phyloP scores from a whole-genome alignment of 2,888 invertebrate species.

The Tinea pellionella region DNA sequence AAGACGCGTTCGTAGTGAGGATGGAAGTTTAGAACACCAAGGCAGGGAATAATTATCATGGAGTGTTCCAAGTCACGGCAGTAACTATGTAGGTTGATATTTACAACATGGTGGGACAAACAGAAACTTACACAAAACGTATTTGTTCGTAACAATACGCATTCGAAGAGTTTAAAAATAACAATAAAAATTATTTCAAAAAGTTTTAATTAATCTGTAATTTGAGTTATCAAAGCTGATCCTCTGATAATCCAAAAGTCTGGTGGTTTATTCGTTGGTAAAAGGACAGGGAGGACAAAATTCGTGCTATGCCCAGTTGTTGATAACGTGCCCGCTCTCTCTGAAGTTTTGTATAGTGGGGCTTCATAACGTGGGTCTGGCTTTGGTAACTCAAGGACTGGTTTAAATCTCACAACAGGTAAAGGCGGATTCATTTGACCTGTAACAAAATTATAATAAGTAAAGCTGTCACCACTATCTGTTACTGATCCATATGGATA shows the following conservation, averaged over 20 bases:
- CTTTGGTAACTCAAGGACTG: constrained; percentile 71
- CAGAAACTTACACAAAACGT: too few species aligned
- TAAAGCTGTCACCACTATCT: background rate
- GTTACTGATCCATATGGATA: background rate
- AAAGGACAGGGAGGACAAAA: constrained; percentile 83
- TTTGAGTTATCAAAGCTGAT: constrained; percentile 86
- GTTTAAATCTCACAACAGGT: constrained; percentile 75
- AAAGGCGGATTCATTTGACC: constrained; percentile 82
- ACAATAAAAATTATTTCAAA: background rate
- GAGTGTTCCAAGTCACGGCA: too few species aligned
- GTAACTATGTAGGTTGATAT: too few species aligned
- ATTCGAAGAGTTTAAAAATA: background rate
- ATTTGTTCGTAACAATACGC: too few species aligned
- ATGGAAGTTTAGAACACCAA: too few species aligned
- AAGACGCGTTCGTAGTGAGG: too few species aligned
- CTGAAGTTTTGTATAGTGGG: constrained; percentile 90
- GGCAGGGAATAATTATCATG: too few species aligned
- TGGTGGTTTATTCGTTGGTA: constrained; percentile 73
- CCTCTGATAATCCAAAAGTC: constrained; percentile 91
- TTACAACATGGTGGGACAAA: too few species aligned
- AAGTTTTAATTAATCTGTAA: constrained; percentile 70
- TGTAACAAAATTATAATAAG: constrained; percentile 26
- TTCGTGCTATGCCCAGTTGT: constrained; percentile 96
- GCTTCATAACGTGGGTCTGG: constrained; percentile 76
- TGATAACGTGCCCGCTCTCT: constrained; percentile 86